Percentiles rank a stretch among this genome's conserved stretches.
Conservation (phyloP, 2,888 invertebrate genomes). For the Tachina fera region DNA sequence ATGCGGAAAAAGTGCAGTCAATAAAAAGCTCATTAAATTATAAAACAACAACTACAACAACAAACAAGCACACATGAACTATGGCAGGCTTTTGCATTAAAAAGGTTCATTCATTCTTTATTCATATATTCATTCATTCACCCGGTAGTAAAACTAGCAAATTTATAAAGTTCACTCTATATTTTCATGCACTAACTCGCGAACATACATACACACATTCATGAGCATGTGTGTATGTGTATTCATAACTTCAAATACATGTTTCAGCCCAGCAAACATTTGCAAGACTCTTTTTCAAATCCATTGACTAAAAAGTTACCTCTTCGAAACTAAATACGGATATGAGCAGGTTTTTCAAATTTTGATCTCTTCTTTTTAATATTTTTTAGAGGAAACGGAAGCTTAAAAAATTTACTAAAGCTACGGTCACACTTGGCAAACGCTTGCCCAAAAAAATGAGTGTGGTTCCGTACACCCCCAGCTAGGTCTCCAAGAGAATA, state of each 20-base stretch:
- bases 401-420: too few species aligned
- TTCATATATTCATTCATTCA: conserved; percentile 52
- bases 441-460: too few species aligned
- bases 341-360: too few species aligned
- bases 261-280: not conserved
- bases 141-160: conserved; percentile 69
- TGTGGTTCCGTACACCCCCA: too few species aligned
- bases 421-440: too few species aligned
- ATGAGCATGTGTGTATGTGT: not conserved
- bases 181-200: conserved; percentile 9
- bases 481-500: too few species aligned
- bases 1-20: conserved; percentile 42
- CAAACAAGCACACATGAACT: conserved; percentile 33
- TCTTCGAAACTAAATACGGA: too few species aligned
- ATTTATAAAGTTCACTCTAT: conserved; percentile 52
- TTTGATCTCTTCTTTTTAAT: too few species aligned
- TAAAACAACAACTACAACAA: conserved; percentile 36
- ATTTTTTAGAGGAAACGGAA: too few species aligned
- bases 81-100: conserved; percentile 32
- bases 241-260: conserved; percentile 1
- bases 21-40: conserved; percentile 58
- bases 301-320: too few species aligned
- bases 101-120: conserved; percentile 46
- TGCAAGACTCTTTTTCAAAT: too few species aligned
- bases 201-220: not conserved